Base-by-base conservation (phyloP, 2,888 invertebrate species). In the Leptopilina syphax region DNA sequence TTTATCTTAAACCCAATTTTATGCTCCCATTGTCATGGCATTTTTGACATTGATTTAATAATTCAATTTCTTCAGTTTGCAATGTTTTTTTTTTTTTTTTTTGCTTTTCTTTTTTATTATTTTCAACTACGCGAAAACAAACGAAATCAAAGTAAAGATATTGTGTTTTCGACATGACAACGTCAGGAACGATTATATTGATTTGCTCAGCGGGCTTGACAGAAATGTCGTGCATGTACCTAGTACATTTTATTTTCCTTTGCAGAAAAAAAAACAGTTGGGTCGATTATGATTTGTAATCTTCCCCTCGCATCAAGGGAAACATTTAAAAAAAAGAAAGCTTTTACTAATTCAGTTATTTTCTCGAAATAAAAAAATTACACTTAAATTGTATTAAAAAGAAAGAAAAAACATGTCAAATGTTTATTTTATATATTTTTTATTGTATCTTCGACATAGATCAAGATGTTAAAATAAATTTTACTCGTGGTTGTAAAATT, bases 171-270 rank as follows among this genome's bases (percentile, higher is more conserved):
- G 34, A 73, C 73, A 73, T 73, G 73, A 57, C 57, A 73, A 73
- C 73, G 73, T 73, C 73, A 73, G 57, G 34, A 73, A 73, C 57
- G 73, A 57, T 73, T 73, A 73, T 73, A 73, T 73, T 73, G 73
- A 73, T 73, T 73, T 73, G 73, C 57, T 27, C 34, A 73, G 57
- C 57, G n/a, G 34, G 34, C 34, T 73, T 57, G 57, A 73, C 73
- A 73, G 73, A 73, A 73, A 73, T 73, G 73, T 73, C 73, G 73
- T 73, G 73, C 73, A 73, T 34, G 73, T 73, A 73, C 10, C 65
- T 24, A 34, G 73, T 54, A 34, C 73, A 73, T 54, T 18, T 73
- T 73, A 73, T 73, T 73, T 57, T n/a, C 73, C 73, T 50, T 73
- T 73, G 57, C 54, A 73, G 73, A 73, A 73, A 73, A 73, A 50